These are phyloP conservation scores for Homarus americanus DNA, from an alignment of 1,140 invertebrate species.

Conservation along the genomic window DNA sequence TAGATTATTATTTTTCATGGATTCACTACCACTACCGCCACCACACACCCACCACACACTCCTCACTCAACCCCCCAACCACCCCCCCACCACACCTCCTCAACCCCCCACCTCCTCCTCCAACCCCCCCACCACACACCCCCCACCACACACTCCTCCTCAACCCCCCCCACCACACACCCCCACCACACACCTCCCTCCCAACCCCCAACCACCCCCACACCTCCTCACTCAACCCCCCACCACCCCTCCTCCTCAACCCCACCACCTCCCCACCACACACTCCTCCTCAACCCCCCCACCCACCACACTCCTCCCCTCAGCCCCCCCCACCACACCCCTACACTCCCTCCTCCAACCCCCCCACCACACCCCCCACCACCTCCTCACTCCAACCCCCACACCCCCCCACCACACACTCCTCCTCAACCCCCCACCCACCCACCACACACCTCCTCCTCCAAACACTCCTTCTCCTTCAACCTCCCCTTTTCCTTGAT, in stretches of 20 bases:
- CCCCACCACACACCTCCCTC: not conserved
- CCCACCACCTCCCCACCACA: too few species aligned
- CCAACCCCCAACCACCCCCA: not conserved
- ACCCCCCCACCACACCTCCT: too few species aligned
- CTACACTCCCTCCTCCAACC: not conserved
- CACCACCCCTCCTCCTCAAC: not conserved
- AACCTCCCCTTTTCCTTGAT: not conserved
- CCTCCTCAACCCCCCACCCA: not conserved
- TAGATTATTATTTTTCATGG: too few species aligned
- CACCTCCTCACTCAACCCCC: not conserved
- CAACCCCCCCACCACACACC: not conserved
- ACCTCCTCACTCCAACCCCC: not conserved
- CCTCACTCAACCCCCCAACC: not conserved
- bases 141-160: not conserved
- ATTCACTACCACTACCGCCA: not conserved
- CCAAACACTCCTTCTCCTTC: not conserved
- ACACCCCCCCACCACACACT: too few species aligned
- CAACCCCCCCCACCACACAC: not conserved
- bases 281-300: constrained; percentile 3
- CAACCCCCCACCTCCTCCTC: not conserved
- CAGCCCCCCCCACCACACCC: not conserved
- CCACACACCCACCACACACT: too few species aligned
- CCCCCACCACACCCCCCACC: not conserved
- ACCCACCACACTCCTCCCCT: not conserved
- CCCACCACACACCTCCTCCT: not conserved